Base-by-base conservation (phyloP, 1,140 invertebrate species). In the Choristoneura fumiferana region DNA sequence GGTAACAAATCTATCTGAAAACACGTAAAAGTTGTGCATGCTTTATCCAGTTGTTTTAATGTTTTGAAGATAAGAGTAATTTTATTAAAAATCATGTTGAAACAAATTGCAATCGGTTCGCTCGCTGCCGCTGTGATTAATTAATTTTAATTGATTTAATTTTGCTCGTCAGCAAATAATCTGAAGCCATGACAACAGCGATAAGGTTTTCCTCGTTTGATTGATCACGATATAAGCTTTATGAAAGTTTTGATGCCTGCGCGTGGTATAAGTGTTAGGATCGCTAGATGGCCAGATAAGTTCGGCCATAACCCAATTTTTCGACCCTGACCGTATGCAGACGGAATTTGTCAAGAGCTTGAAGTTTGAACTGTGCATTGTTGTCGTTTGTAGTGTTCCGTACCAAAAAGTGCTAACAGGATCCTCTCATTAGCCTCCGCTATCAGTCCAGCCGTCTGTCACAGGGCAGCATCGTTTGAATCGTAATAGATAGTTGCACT, bases 201-300 rank as follows among this genome's bases (percentile, higher is more conserved):
- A 49, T 49, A 49, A 49, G 29, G 22, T 49, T 49, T 49, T 49
- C 43, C 43, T 22, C 43, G 43, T 49, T 29, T 33, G 43, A 49
- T 49, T 17, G 43, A 49, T 49, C 43, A 22, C 43, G 43, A 33
- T 22, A 22, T 22, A 18, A 29, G 22, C 43, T 49, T 49, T 22
- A 49, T 49, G 18, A 49, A 49, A 49, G 17, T 49, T 49, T 49
- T 49, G 43, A 22, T 17, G 43, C 43, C 12, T n/a, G n/a, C n/a
- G n/a, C n/a, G n/a, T n/a, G n/a, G n/a, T n/a, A n/a, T n/a, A n/a
- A n/a, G n/a, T 49, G 29, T 17, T 29, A 29, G 12, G 29, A 22
- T 22, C 43, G 8, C 17, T 29, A 49, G 43, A 10, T 40, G 39
- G 17, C 12, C 17, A 12, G 43, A 49, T 29, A 49, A 9, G 43